Evolutionary conservation across 2,797 vertebrate genomes (phyloP).

Genomic region (Halcyon chelicuti): DNA sequence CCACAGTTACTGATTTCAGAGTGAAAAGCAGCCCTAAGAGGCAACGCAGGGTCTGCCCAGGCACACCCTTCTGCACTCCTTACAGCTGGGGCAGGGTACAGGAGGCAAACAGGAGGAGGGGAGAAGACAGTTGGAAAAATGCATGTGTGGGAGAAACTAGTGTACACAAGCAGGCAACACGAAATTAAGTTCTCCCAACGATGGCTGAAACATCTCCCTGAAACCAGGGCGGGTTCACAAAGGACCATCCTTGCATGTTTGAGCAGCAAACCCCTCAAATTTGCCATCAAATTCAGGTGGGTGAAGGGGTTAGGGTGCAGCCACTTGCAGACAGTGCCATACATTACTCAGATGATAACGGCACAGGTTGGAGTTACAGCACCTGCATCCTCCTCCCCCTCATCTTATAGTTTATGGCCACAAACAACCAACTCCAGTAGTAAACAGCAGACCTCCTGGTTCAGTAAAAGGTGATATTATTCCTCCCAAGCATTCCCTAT

Average conservation of each 20-base stretch:
- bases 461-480: neutral
- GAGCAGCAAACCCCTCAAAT: neutral
- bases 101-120: neutral
- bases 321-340: accelerated
- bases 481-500: neutral
- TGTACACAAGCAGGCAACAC: neutral
- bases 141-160: accelerated
- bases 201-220: neutral
- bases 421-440: neutral
- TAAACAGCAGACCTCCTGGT: neutral
- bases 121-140: neutral
- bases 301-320: neutral
- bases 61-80: neutral
- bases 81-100: neutral
- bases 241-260: neutral
- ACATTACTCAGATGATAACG: neutral
- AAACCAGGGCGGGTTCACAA: neutral
- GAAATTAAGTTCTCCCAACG: neutral
- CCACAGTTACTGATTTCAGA: neutral
- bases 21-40: neutral
- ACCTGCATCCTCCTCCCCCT: neutral
- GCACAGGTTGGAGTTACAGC: neutral
- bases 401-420: too few species aligned
- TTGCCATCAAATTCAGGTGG: neutral
- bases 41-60: neutral